Conservation (phyloP, 2,888 invertebrate species). For the Prosopocoilus inquinatus region DNA sequence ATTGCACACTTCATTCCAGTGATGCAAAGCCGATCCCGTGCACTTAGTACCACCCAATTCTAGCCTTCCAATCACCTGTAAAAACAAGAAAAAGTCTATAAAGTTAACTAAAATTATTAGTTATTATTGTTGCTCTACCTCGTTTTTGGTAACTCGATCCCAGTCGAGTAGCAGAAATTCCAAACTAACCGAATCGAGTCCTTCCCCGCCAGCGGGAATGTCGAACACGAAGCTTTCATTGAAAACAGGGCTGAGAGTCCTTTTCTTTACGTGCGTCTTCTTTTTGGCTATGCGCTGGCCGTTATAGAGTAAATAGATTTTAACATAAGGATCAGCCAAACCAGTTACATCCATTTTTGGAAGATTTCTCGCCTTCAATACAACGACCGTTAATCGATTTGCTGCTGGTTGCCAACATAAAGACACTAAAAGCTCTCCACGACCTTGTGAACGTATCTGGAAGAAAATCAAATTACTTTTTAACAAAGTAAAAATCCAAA, state of each 20-base stretch:
- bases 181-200: slow-evolving; percentile 78
- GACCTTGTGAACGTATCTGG: slow-evolving; percentile 87
- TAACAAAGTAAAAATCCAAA: too few species aligned
- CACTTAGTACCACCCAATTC: slow-evolving; percentile 85
- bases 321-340: slow-evolving; percentile 95
- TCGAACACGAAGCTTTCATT: slow-evolving; percentile 99
- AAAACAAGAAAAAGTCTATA: slow-evolving; percentile 12
- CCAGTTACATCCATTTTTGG: slow-evolving; percentile 99
- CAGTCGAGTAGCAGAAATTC: slow-evolving; percentile 91
- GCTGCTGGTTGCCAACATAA: slow-evolving; percentile 98
- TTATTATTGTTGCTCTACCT: slow-evolving; percentile 57
- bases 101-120: not conserved
- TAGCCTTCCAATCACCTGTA: slow-evolving; percentile 89
- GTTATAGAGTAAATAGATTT: slow-evolving; percentile 95
- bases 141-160: slow-evolving; percentile 98
- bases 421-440: slow-evolving; percentile 93
- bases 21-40: slow-evolving; percentile 80
- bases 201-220: slow-evolving; percentile 73
- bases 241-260: slow-evolving; percentile 96
- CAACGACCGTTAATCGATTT: slow-evolving; percentile 91
- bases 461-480: slow-evolving; percentile 18
- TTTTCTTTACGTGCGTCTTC: slow-evolving; percentile 98
- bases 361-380: slow-evolving; percentile 94
- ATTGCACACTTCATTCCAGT: slow-evolving; percentile 97
- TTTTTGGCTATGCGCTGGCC: slow-evolving; percentile 98